These are phyloP conservation scores for Acipenser transmontanus DNA, from an alignment of 2,797 vertebrate species.

Conservation along the genomic window DNA sequence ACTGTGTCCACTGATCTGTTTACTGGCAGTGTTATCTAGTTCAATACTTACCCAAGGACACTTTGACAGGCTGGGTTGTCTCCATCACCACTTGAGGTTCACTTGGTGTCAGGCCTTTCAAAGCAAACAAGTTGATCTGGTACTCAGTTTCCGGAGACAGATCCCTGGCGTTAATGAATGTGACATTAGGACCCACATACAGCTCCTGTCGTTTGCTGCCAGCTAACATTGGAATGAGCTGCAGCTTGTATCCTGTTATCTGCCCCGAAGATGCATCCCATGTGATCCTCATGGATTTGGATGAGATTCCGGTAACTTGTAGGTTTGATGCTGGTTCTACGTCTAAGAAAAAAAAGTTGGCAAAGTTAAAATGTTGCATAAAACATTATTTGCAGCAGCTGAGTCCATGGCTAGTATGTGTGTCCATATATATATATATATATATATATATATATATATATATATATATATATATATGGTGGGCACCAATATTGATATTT, in stretches of 20 bases:
- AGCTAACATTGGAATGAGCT: constrained; percentile 74
- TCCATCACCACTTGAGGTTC: constrained; percentile 70
- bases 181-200: constrained; percentile 69
- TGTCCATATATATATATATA: too few relatives aligned
- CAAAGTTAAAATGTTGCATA: not conserved
- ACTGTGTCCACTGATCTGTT: too few relatives aligned
- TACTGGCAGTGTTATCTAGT: not conserved
- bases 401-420: too few relatives aligned
- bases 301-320: constrained; percentile 72
- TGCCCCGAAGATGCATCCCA: constrained; percentile 78
- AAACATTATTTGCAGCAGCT: too few relatives aligned
- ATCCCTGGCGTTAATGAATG: constrained; percentile 68
- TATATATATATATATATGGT: too few relatives aligned
- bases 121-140: constrained; percentile 77
- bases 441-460: not conserved
- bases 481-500: too few relatives aligned
- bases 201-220: constrained; percentile 73
- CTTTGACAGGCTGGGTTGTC: constrained; percentile 77
- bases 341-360: constrained; percentile 46
- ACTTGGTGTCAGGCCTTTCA: constrained; percentile 77
- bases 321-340: constrained; percentile 82
- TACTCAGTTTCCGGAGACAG: constrained; percentile 84
- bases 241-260: constrained; percentile 78
- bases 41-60: constrained; percentile 76
- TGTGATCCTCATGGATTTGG: constrained; percentile 75